Percentiles rank a stretch among this genome's conserved stretches.
These are phyloP conservation scores for Atopsyche davidsoni DNA, from an alignment of 1,140 invertebrate genomes.

Conservation along the genomic window DNA sequence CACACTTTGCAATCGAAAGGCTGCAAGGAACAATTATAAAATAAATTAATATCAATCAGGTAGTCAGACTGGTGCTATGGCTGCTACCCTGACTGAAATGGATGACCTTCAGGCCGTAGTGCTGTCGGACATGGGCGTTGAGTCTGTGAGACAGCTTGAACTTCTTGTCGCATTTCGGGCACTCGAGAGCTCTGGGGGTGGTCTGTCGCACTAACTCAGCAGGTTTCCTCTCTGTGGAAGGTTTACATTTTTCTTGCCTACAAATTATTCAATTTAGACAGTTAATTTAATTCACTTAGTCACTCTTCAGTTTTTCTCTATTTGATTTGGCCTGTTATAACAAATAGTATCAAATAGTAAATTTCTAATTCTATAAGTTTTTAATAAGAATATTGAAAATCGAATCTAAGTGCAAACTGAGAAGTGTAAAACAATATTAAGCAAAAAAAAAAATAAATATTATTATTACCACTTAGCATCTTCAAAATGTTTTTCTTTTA, in stretches of 20 bases:
- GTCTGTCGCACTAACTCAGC: too few relatives aligned
- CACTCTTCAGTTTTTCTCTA: too few relatives aligned
- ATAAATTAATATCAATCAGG: background rate
- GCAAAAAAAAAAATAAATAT: too few relatives aligned
- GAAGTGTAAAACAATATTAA: too few relatives aligned
- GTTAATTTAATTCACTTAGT: background rate
- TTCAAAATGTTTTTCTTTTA: slow-evolving; percentile 17
- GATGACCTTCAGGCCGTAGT: slow-evolving; percentile 24
- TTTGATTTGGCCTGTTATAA: too few relatives aligned
- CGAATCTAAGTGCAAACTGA: too few relatives aligned
- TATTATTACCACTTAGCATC: slow-evolving; percentile 7
- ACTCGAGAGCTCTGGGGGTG: too few relatives aligned
- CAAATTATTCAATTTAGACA: background rate
- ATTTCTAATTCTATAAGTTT: too few relatives aligned
- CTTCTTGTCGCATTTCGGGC: slow-evolving; percentile 21
- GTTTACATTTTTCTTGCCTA: background rate
- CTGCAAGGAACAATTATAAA: slow-evolving; percentile 10
- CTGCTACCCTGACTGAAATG: too few relatives aligned
- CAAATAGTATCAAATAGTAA: too few relatives aligned
- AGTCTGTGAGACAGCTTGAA: slow-evolving; percentile 16
- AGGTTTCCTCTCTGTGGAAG: background rate
- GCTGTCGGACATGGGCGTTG: slow-evolving; percentile 18
- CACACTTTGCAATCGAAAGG: slow-evolving; percentile 19
- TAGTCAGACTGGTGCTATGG: background rate
- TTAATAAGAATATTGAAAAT: too few relatives aligned